Evolutionary conservation across 1,140 invertebrate species (phyloP).

Genomic region (Drosophila setifemur): DNA sequence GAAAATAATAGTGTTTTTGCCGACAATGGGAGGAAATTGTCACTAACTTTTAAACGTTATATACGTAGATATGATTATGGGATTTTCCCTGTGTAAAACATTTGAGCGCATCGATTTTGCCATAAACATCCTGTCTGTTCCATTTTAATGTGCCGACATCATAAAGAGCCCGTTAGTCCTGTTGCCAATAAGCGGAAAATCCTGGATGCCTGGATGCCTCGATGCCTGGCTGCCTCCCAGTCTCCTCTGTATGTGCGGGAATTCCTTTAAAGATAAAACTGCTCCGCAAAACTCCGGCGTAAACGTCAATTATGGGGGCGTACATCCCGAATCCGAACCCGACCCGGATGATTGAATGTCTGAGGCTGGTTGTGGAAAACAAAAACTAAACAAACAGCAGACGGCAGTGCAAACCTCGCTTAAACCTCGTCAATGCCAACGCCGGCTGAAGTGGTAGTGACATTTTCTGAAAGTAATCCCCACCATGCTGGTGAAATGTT

Average conservation of each 20-base stretch:
- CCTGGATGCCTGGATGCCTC: slow-evolving; percentile 21
- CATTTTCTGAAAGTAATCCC: slow-evolving; percentile 67
- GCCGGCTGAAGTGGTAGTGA: slow-evolving; percentile 22
- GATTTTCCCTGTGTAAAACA: background rate
- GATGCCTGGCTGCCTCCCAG: slow-evolving; percentile 2
- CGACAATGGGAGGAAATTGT: too few relatives aligned
- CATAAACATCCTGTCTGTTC: slow-evolving; percentile 9
- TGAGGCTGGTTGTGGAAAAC: slow-evolving; percentile 28
- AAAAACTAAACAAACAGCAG: slow-evolving; percentile 56
- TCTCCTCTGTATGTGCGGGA: background rate
- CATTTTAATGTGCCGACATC: slow-evolving; percentile 13
- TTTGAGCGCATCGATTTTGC: slow-evolving; percentile 24
- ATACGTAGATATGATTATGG: background rate
- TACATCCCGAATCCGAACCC: background rate
- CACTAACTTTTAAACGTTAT: too few relatives aligned
- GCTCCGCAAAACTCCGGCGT: slow-evolving; percentile 30
- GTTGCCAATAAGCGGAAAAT: slow-evolving; percentile 61
- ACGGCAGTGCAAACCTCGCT: slow-evolving; percentile 24
- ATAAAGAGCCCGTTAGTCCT: slow-evolving; percentile 46
- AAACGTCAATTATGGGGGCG: slow-evolving; percentile 67
- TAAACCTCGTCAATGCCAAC: slow-evolving; percentile 53
- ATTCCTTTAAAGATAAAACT: slow-evolving; percentile 56
- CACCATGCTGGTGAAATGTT: slow-evolving; percentile 45
- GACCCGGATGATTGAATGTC: slow-evolving; percentile 63
- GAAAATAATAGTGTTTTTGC: too few relatives aligned